Evolutionary conservation across 2,113 vertebrate genomes (phyloP).

Genomic region (Cyrtonyx montezumae): DNA sequence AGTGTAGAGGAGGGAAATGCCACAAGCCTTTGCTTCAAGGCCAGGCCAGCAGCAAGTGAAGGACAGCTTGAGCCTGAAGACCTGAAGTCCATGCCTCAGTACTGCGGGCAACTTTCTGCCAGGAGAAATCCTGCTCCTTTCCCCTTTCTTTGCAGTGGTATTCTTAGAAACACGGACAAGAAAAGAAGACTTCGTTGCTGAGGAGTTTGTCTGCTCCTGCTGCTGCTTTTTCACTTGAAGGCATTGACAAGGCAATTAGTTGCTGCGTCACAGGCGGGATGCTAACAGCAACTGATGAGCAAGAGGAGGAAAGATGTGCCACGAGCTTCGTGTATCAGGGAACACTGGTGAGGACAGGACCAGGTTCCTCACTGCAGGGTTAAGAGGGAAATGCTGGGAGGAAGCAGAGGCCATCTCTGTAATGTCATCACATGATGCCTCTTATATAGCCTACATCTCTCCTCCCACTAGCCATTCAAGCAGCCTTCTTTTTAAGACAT

Average conservation of each 20-base stretch:
- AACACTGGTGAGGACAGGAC: fast-evolving
- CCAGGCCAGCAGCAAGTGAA: background rate
- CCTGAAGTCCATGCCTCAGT: background rate
- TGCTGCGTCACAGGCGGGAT: background rate
- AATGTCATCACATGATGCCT: background rate
- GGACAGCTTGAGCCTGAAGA: background rate
- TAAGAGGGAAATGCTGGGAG: background rate
- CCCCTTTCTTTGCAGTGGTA: background rate
- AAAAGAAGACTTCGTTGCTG: background rate
- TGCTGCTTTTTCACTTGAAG: background rate
- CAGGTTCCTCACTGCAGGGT: background rate
- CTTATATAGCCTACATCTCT: background rate
- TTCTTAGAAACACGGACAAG: background rate
- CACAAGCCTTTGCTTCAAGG: background rate
- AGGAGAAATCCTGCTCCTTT: background rate
- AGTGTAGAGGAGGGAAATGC: background rate
- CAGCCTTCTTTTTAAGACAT: background rate
- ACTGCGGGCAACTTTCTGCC: background rate
- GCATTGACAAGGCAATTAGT: background rate
- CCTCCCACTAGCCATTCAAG: background rate
- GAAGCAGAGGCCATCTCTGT: background rate
- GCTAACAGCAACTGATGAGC: background rate
- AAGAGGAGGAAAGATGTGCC: background rate
- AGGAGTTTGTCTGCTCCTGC: background rate
- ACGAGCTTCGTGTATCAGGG: background rate